Evolutionary conservation across 2,888 invertebrate genomes (phyloP).

Genomic region (Portevinia maculata): DNA sequence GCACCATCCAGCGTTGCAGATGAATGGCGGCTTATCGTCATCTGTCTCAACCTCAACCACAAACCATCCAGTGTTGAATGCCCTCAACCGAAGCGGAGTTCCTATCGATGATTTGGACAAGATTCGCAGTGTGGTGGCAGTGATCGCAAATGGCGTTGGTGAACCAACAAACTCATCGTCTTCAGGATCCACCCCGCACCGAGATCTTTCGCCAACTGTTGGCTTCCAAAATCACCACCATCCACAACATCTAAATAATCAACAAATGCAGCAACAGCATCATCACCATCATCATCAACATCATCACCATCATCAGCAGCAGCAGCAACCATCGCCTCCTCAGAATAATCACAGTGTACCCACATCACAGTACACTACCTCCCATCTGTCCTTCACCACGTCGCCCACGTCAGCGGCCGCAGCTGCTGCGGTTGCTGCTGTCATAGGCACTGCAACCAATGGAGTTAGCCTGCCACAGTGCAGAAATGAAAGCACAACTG

Average conservation of each 20-base stretch:
- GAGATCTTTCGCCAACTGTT: constrained; percentile 43
- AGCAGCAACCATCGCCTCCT: constrained; percentile 18
- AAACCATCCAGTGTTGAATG: constrained; percentile 75
- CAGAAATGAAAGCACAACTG: constrained; percentile 80
- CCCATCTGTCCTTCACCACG: constrained; percentile 75
- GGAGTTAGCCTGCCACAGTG: constrained; percentile 36
- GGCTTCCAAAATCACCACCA: constrained; percentile 68
- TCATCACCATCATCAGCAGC: constrained; percentile 3
- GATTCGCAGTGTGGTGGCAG: constrained; percentile 80
- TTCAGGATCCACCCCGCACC: constrained; percentile 38
- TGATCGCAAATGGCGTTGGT: constrained; percentile 49
- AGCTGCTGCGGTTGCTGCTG: constrained; percentile 76
- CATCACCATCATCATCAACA: constrained; percentile 26
- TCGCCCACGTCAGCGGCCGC: constrained; percentile 73
- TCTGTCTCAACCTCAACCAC: constrained; percentile 46
- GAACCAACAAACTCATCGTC: constrained; percentile 41
- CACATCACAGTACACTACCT: constrained; percentile 53
- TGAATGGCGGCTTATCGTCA: constrained; percentile 79
- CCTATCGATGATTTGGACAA: constrained; percentile 79
- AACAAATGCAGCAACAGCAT: constrained; percentile 5
- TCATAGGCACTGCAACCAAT: constrained; percentile 67
- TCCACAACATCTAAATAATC: constrained; percentile 69
- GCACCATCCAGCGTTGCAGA: constrained; percentile 75
- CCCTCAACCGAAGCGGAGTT: constrained; percentile 72
- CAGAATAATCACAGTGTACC: constrained; percentile 38